These are phyloP conservation scores for Neoaliturus tenellus DNA, from an alignment of 2,888 invertebrate genomes.

Conservation along the genomic window DNA sequence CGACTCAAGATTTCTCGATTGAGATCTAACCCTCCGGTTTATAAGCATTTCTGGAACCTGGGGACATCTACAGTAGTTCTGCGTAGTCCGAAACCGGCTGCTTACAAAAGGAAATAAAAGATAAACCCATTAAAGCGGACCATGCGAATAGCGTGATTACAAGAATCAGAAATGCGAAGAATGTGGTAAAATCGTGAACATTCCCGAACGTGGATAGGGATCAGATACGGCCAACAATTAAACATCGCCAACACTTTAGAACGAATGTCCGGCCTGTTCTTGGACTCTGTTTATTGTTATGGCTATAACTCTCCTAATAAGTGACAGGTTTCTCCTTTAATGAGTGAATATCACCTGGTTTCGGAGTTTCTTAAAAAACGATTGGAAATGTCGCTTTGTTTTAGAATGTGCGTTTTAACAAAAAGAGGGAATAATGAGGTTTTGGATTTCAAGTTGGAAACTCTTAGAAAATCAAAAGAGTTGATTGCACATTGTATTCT, in stretches of 20 bases:
- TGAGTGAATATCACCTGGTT: not conserved
- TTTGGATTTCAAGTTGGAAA: too few relatives aligned
- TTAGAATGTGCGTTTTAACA: not conserved
- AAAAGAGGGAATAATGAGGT: too few relatives aligned
- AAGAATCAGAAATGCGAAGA: slow-evolving; percentile 14
- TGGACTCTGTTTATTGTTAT: slow-evolving; percentile 7
- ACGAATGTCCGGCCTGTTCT: not conserved
- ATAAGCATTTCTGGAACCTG: not conserved
- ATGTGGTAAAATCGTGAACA: slow-evolving; percentile 18
- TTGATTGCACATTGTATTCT: too few relatives aligned
- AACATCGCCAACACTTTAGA: not conserved
- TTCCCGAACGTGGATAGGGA: not conserved
- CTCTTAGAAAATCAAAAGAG: too few relatives aligned
- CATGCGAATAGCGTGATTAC: not conserved
- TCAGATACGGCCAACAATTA: slow-evolving; percentile 13
- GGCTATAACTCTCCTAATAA: not conserved
- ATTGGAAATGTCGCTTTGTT: not conserved
- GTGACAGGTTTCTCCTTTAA: slow-evolving; percentile 13
- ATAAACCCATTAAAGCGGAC: slow-evolving; percentile 15
- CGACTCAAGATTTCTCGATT: not conserved
- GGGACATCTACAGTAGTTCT: not conserved
- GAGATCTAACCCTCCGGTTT: not conserved
- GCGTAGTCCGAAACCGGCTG: not conserved
- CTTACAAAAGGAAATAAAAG: slow-evolving; percentile 4
- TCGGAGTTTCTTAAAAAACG: not conserved